These are phyloP conservation scores for Scaptomyza polygonia DNA, from an alignment of 2,888 invertebrate genomes.

Conservation along the genomic window DNA sequence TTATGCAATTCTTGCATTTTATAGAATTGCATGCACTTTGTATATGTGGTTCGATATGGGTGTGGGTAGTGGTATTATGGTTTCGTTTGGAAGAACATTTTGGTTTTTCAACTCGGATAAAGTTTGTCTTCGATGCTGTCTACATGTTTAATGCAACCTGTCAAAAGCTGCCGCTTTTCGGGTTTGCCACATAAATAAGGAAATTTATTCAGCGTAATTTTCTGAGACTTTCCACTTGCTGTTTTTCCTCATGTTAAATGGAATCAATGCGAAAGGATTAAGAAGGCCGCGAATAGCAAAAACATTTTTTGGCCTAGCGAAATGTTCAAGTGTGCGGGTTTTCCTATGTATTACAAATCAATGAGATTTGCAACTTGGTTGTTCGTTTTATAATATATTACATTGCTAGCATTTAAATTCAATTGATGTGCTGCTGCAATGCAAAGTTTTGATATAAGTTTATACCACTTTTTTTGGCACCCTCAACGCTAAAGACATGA, in stretches of 20 bases:
- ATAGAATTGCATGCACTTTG: constrained; percentile 23
- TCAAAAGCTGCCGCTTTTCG: constrained; percentile 11
- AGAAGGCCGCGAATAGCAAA: not conserved
- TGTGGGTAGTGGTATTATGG: not conserved
- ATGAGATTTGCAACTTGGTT: too few species aligned
- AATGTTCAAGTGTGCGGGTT: constrained; percentile 2
- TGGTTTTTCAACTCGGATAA: constrained; percentile 7
- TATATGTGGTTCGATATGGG: constrained; percentile 2
- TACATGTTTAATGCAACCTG: constrained; percentile 24
- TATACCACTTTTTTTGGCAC: too few species aligned
- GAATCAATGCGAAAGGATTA: not conserved
- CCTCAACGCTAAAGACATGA: too few species aligned
- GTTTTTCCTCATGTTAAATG: not conserved
- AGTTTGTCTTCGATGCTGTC: constrained; percentile 29
- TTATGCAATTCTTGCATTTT: constrained; percentile 69
- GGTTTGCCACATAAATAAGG: constrained; percentile 7
- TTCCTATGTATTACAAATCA: not conserved
- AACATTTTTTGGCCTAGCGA: not conserved
- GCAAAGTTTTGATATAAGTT: too few species aligned
- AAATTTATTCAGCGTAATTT: constrained; percentile 20
- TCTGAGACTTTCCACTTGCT: constrained; percentile 6
- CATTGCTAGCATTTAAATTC: too few species aligned
- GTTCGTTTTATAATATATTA: too few species aligned
- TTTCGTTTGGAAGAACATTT: not conserved
- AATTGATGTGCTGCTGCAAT: too few species aligned